Base-by-base conservation (phyloP, 2,797 vertebrate species). In the Microctenopoma lineatum region DNA sequence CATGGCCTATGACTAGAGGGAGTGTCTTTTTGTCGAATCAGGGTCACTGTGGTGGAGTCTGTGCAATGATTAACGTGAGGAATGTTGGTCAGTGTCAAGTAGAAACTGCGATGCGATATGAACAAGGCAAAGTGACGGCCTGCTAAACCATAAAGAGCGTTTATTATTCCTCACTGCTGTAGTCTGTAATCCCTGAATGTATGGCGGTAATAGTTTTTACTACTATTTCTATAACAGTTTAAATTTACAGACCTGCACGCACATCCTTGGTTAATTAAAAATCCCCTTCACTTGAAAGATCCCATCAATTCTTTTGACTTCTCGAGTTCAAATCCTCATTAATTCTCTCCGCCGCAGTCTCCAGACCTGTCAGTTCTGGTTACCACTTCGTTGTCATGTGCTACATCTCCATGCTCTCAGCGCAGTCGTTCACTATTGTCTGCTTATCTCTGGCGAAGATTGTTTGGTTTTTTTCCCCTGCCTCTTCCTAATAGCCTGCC, bases 241-340 rank as follows among this genome's bases (percentile, higher is more conserved):
- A 29, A 53, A 52, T 51, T 27, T 26, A n/a, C 52, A 66, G 29
- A 63, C 48, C 45, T 60, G 14, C n/a, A 13, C 56, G 50, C 9
- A 38, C 62, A 41, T 66, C 11, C 58, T 15, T 38, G 48, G 53
- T 73, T 79, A 70, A 84, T 85, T 74, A 67, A 70, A 64, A 36
- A 21, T 14, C 41, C 62, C 62, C 12, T 69, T 53, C 59, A 45
- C 66, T 79, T 74, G 21, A 73, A 75, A 64, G 62, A 71, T 66
- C 45, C 5, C 14, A 45, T 77, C 75, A 64, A 42, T 60, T 74
- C 21, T 21, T 79, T 72, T 65, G 36, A 79, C 58, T 66, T 45
- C 55, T 66, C 38, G 76, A 48, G 61, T 67, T 76, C 2, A 73
- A 56, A 77, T 77, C 74, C 68, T 85, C 73, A 83, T 87, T 71